These are phyloP conservation scores for Zygogramma bicolorata DNA, from an alignment of 2,888 invertebrate species.

Conservation along the genomic window DNA sequence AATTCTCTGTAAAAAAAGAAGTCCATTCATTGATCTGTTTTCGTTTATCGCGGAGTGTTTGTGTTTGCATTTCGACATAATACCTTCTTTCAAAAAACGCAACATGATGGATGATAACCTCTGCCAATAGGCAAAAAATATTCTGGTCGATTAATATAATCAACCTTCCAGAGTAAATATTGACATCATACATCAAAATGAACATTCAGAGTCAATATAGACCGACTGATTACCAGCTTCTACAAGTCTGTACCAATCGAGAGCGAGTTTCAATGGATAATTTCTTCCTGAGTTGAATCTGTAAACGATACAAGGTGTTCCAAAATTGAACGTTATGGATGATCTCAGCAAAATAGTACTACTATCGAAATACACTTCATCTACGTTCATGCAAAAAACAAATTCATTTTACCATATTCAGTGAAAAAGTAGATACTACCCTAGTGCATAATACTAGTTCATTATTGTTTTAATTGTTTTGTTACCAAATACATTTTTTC, in stretches of 20 bases:
- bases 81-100: background rate
- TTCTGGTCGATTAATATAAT: background rate
- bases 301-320: too few relatives aligned
- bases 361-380: too few relatives aligned
- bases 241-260: background rate
- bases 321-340: too few relatives aligned
- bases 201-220: background rate
- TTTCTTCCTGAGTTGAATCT: too few relatives aligned
- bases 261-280: background rate
- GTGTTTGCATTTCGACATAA: slow-evolving; percentile 1
- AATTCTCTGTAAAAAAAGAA: background rate
- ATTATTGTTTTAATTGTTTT: too few relatives aligned
- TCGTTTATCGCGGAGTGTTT: background rate
- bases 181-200: background rate
- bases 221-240: background rate
- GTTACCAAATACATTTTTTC: too few relatives aligned
- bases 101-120: background rate
- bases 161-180: background rate
- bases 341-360: too few relatives aligned
- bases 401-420: too few relatives aligned
- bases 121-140: background rate
- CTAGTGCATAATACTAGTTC: too few relatives aligned
- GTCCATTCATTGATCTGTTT: background rate
- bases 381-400: too few relatives aligned
- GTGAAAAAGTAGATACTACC: too few relatives aligned